Conservation (phyloP, 2,113 vertebrate genomes). For the Ptychochromis oligacanthus region DNA sequence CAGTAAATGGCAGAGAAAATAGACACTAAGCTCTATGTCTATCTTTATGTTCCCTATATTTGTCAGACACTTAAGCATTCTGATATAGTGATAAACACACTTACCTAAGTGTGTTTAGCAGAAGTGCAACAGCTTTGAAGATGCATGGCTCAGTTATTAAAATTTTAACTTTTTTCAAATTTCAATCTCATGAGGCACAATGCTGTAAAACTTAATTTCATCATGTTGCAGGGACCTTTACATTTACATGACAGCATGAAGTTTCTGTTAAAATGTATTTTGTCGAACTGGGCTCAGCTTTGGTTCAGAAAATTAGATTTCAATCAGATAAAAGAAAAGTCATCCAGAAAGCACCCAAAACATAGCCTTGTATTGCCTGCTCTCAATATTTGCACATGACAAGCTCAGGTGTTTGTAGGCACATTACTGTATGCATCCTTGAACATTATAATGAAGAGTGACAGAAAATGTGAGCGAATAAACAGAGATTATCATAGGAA, state of each 20-base stretch:
- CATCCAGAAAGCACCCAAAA: background rate
- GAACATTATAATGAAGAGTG: conserved; percentile 19
- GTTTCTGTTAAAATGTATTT: background rate
- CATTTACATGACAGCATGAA: background rate
- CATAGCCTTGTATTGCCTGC: background rate
- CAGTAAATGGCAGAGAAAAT: too few relatives aligned
- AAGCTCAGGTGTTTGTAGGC: conserved; percentile 6
- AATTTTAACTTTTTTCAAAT: background rate
- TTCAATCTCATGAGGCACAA: background rate
- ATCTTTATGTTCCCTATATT: background rate
- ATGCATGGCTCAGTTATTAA: background rate
- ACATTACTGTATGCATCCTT: conserved; percentile 27
- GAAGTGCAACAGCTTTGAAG: background rate
- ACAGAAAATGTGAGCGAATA: conserved; percentile 6
- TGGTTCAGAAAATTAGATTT: conserved; percentile 3
- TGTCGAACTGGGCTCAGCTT: background rate
- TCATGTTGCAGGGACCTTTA: background rate
- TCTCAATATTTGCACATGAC: conserved; percentile 15
- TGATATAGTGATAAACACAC: background rate
- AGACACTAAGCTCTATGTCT: background rate
- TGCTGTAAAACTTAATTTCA: background rate
- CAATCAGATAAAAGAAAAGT: background rate
- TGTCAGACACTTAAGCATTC: background rate
- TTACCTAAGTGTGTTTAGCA: background rate
- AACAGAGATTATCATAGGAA: background rate